Conservation (phyloP, 2,797 vertebrate species). For the Sarcoramphus papa region DNA sequence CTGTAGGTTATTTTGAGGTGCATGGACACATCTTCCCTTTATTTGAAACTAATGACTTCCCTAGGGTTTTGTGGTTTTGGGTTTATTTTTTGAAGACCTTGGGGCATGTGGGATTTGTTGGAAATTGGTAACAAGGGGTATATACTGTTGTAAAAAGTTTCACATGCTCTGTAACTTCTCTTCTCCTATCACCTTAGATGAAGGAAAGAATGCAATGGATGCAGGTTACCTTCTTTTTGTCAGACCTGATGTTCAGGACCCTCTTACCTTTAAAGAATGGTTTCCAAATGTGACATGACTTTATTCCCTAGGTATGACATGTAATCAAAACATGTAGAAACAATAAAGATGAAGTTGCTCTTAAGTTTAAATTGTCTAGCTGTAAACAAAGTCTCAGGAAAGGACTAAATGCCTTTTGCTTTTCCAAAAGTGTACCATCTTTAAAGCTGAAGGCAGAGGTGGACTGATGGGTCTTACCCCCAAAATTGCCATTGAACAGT, state of each 20-base stretch:
- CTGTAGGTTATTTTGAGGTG: background rate
- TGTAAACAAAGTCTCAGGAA: background rate
- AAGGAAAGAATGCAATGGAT: background rate
- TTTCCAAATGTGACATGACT: background rate
- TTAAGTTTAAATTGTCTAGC: background rate
- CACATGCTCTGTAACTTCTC: background rate
- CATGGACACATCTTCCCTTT: background rate
- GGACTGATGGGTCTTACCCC: background rate
- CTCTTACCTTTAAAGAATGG: background rate
- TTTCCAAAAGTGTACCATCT: background rate
- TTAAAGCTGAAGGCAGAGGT: background rate
- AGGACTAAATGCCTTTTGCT: background rate
- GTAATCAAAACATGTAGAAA: background rate
- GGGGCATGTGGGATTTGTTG: fast-evolving
- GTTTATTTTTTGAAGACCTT: background rate
- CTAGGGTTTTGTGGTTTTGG: background rate
- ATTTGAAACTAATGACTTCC: background rate
- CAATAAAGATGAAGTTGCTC: background rate
- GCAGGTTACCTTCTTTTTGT: background rate
- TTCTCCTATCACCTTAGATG: background rate
- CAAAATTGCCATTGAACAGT: background rate
- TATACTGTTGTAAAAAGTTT: background rate
- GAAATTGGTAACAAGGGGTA: background rate
- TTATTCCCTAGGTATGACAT: background rate
- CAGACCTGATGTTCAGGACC: background rate